Percentiles rank a stretch among this genome's conserved stretches.
These are phyloP conservation scores for Chelon labrosus DNA, from an alignment of 2,797 vertebrate species.

Conservation along the genomic window DNA sequence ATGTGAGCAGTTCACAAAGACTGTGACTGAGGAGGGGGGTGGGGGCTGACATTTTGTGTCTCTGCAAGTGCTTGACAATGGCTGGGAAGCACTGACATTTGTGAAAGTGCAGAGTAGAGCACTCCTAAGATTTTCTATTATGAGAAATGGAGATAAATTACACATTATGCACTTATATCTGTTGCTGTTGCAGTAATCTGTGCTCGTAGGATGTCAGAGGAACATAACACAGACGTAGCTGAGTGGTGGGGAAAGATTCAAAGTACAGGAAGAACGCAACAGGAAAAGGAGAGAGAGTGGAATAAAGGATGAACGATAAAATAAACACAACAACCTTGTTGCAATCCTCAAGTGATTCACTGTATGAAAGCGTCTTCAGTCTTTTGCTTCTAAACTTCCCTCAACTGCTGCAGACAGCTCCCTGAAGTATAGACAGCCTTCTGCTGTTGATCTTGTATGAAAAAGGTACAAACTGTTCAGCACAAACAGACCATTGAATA, in stretches of 20 bases:
- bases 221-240: constrained; percentile 41
- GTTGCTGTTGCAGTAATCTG: constrained; percentile 56
- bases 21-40: constrained; percentile 65
- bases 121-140: constrained; percentile 59
- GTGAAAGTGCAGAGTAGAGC: constrained; percentile 64
- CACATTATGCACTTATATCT: constrained; percentile 58
- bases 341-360: constrained; percentile 67
- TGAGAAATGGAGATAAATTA: constrained; percentile 65
- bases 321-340: constrained; percentile 69
- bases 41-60: constrained; percentile 78
- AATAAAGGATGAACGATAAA: constrained; percentile 57
- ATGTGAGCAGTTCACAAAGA: constrained; percentile 73
- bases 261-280: constrained; percentile 32
- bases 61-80: constrained; percentile 66
- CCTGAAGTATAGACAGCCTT: constrained; percentile 66
- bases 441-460: constrained; percentile 73
- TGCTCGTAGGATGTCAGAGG: constrained; percentile 53
- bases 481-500: constrained; percentile 73
- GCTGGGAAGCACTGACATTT: constrained; percentile 81
- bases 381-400: constrained; percentile 64
- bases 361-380: constrained; percentile 65
- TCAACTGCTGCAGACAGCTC: constrained; percentile 66
- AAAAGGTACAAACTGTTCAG: constrained; percentile 76
- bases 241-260: constrained; percentile 26
- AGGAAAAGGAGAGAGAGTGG: constrained; percentile 32